Conservation (phyloP, 2,797 vertebrate genomes). For the Spheniscus humboldti region DNA sequence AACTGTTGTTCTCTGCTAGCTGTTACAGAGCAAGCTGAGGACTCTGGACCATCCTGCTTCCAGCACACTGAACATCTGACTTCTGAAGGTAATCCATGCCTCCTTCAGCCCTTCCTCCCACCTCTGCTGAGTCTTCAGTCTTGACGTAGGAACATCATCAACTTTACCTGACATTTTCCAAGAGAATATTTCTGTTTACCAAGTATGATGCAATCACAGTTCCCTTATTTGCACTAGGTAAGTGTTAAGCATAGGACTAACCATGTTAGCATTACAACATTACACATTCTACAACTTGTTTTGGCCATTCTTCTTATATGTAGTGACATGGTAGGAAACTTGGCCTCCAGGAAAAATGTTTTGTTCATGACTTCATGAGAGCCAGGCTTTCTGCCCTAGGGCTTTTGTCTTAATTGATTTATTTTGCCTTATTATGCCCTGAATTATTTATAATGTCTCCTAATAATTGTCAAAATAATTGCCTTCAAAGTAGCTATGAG, state of each 20-base stretch:
- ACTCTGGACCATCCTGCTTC: background rate
- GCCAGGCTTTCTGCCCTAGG: background rate
- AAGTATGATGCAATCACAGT: background rate
- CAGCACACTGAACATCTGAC: background rate
- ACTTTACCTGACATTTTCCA: background rate
- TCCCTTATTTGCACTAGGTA: background rate
- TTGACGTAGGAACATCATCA: background rate
- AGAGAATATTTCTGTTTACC: background rate
- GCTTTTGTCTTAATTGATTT: background rate
- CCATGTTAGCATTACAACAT: background rate
- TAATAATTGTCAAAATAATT: constrained; percentile 32
- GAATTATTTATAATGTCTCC: background rate
- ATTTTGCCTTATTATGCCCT: background rate
- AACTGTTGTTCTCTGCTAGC: background rate
- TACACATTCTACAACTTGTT: background rate
- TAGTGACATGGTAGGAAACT: background rate
- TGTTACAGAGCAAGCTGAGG: background rate
- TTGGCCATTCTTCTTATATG: accelerated
- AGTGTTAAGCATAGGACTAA: background rate
- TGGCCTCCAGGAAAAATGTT: background rate
- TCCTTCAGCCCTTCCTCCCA: background rate
- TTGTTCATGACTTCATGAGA: background rate
- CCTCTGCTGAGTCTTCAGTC: background rate
- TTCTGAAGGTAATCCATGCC: background rate
- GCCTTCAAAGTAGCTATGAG: background rate